phyloP scores from a whole-genome alignment of 1,140 invertebrate species.

The Stegodyphus mimosarum region DNA sequence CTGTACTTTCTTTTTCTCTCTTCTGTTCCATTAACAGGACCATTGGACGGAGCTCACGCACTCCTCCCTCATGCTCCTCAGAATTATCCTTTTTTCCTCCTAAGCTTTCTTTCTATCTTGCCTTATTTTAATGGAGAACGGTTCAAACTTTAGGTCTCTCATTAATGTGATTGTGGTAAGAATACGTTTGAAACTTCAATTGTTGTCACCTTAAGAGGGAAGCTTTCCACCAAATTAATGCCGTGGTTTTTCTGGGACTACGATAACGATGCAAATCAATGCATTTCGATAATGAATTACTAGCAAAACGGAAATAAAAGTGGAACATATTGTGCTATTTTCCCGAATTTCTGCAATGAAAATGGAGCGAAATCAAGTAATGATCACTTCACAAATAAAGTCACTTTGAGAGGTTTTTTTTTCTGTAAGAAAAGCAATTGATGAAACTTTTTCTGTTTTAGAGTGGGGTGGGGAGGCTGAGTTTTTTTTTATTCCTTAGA shows the following conservation, averaged over 20 bases:
- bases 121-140: slow-evolving; percentile 41
- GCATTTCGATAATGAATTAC: slow-evolving; percentile 18
- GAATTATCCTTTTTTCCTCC: slow-evolving; percentile 13
- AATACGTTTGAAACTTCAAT: slow-evolving; percentile 19
- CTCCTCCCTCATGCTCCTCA: not conserved
- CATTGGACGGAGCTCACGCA: not conserved
- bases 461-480: too few relatives aligned
- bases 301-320: not conserved
- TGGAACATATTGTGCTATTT: not conserved
- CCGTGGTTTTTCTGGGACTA: not conserved
- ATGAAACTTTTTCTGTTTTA: too few relatives aligned
- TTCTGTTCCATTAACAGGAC: slow-evolving; percentile 46
- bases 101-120: not conserved
- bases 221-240: slow-evolving; percentile 23
- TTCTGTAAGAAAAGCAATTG: too few relatives aligned
- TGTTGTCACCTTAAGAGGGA: slow-evolving; percentile 17
- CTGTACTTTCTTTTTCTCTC: not conserved
- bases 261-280: not conserved
- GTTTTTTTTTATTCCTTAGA: too few relatives aligned
- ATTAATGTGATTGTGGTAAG: slow-evolving; percentile 41
- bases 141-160: slow-evolving; percentile 40
- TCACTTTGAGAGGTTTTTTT: too few relatives aligned
- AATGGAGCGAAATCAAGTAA: not conserved
- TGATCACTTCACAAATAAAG: too few relatives aligned
- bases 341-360: not conserved